Conservation (phyloP, 2,888 invertebrate genomes). For the Ganaspis brasiliensis region DNA sequence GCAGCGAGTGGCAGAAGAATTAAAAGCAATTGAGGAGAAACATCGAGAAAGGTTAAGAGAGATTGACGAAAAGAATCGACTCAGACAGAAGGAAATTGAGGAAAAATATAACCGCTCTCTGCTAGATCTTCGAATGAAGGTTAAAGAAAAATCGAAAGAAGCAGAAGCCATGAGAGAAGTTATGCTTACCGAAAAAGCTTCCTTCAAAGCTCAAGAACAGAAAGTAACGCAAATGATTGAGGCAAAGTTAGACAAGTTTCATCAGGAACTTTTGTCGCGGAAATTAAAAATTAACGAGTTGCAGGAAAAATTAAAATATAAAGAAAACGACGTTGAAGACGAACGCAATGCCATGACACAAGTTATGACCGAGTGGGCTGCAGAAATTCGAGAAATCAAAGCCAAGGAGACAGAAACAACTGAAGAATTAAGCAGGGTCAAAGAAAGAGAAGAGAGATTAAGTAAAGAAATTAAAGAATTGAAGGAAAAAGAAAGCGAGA, state of each 20-base stretch:
- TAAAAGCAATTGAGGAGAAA: constrained; percentile 83
- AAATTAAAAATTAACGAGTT: constrained; percentile 79
- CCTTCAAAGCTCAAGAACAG: constrained; percentile 82
- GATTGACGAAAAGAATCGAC: constrained; percentile 82
- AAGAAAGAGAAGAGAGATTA: constrained; percentile 81
- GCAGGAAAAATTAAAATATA: constrained; percentile 81
- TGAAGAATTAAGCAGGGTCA: constrained; percentile 81
- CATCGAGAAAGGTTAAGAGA: constrained; percentile 83
- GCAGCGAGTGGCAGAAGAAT: constrained; percentile 84
- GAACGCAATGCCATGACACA: constrained; percentile 81
- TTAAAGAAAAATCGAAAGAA: constrained; percentile 82
- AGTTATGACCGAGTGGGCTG: constrained; percentile 73
- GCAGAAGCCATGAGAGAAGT: constrained; percentile 82
- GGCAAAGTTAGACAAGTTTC: constrained; percentile 75
- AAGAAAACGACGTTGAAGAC: constrained; percentile 82
- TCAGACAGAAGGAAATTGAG: constrained; percentile 82
- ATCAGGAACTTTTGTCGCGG: constrained; percentile 69
- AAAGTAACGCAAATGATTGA: constrained; percentile 81
- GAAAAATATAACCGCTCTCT: constrained; percentile 81
- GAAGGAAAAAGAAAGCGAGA: constrained; percentile 69
- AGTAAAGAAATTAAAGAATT: constrained; percentile 81
- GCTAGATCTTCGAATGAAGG: constrained; percentile 81
- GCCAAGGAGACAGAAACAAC: constrained; percentile 79
- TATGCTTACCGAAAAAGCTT: constrained; percentile 82
- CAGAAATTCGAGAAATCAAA: constrained; percentile 73